Evolutionary conservation across 2,797 vertebrate species (phyloP).

Genomic region (Falco cherrug): DNA sequence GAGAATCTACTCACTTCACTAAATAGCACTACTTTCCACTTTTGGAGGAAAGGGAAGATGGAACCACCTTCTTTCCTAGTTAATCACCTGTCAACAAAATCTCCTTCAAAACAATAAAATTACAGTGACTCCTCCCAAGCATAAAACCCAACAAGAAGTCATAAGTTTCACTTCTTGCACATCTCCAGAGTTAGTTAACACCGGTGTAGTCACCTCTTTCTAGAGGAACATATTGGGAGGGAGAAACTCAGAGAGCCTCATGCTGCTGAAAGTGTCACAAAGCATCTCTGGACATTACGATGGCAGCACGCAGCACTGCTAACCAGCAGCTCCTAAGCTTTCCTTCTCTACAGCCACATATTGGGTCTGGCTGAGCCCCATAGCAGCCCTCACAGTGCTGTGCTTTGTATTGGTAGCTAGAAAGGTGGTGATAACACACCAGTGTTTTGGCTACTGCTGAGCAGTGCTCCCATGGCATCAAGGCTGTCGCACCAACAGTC

Average conservation of each 20-base stretch:
- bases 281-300: background rate
- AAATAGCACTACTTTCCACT: background rate
- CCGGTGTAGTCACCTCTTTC: background rate
- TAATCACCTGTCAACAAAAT: background rate
- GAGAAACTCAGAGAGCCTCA: too few species aligned
- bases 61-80: background rate
- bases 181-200: background rate
- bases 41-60: background rate
- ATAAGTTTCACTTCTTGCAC: background rate
- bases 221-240: accelerated
- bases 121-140: background rate
- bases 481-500: too few species aligned
- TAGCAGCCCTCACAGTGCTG: too few species aligned
- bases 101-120: background rate
- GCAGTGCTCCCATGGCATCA: too few species aligned
- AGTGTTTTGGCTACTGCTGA: too few species aligned
- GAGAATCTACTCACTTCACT: background rate
- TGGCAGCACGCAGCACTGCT: background rate
- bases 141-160: background rate
- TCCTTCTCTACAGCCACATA: background rate
- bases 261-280: too few species aligned
- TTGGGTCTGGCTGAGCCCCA: too few species aligned
- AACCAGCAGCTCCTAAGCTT: background rate
- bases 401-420: too few species aligned
- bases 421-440: too few species aligned